Percentiles rank a stretch among this genome's conserved stretches.
Evolutionary conservation across 2,888 invertebrate species (phyloP).

Genomic region (Parascotia fuliginaria): DNA sequence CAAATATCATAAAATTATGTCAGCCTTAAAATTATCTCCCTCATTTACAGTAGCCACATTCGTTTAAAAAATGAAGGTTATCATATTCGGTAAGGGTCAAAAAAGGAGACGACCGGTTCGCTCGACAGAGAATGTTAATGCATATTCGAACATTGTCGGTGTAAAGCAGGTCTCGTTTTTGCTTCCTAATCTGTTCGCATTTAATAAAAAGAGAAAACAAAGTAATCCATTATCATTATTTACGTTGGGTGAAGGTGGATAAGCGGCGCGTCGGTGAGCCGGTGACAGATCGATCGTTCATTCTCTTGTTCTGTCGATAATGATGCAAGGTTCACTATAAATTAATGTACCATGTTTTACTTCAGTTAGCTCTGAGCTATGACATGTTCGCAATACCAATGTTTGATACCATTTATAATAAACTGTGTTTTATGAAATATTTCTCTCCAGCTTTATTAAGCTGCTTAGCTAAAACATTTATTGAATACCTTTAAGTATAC

Average conservation of each 20-base stretch:
- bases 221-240: slow-evolving; percentile 71
- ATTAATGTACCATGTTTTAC: not conserved
- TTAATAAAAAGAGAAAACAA: slow-evolving; percentile 63
- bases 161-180: slow-evolving; percentile 69
- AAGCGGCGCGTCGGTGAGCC: too few relatives aligned
- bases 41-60: not conserved
- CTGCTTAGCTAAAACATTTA: too few relatives aligned
- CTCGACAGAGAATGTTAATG: slow-evolving; percentile 70
- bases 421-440: too few relatives aligned
- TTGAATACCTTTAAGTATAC: too few relatives aligned
- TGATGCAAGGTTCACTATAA: slow-evolving; percentile 21
- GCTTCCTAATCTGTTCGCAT: slow-evolving; percentile 63
- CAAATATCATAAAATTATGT: not conserved
- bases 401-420: not conserved
- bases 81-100: slow-evolving; percentile 53
- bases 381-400: not conserved
- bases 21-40: not conserved
- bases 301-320: slow-evolving; percentile 39
- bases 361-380: not conserved
- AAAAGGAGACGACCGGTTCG: slow-evolving; percentile 49
- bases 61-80: slow-evolving; percentile 50
- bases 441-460: too few relatives aligned
- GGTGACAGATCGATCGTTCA: slow-evolving; percentile 53
- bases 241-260: slow-evolving; percentile 58
- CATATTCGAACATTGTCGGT: slow-evolving; percentile 61